phyloP scores from a whole-genome alignment of 2,888 invertebrate species.

The Campoplex nolae region DNA sequence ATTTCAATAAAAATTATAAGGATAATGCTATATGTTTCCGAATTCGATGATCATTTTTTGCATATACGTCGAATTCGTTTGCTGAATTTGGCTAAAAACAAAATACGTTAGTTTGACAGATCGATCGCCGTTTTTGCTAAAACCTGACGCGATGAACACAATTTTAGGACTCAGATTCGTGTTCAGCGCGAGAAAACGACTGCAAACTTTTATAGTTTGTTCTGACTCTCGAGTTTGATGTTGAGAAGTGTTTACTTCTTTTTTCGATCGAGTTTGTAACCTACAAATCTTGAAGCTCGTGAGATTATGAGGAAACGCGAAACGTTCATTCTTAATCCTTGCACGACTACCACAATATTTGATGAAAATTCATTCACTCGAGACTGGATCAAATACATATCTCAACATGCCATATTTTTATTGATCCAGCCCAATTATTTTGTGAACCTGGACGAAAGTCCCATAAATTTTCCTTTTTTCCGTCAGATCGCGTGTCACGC shows the following conservation, averaged over 20 bases:
- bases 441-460: neutral
- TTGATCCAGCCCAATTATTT: slow-evolving; percentile 33
- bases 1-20: too few relatives aligned
- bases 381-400: slow-evolving; percentile 23
- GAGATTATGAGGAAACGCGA: neutral
- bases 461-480: slow-evolving; percentile 20
- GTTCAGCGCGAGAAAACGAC: too few relatives aligned
- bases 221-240: too few relatives aligned
- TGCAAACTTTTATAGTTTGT: too few relatives aligned
- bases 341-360: neutral
- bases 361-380: neutral
- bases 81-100: too few relatives aligned
- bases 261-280: neutral
- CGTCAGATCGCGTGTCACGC: slow-evolving; percentile 19
- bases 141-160: too few relatives aligned
- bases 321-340: neutral
- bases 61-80: too few relatives aligned
- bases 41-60: too few relatives aligned
- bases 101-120: too few relatives aligned
- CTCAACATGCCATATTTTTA: slow-evolving; percentile 22
- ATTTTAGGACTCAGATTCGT: too few relatives aligned
- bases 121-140: too few relatives aligned
- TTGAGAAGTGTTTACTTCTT: neutral
- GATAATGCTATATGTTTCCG: too few relatives aligned
- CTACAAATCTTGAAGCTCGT: neutral